Evolutionary conservation across 2,888 invertebrate species (phyloP).

Genomic region (Ophioninae sp.): DNA sequence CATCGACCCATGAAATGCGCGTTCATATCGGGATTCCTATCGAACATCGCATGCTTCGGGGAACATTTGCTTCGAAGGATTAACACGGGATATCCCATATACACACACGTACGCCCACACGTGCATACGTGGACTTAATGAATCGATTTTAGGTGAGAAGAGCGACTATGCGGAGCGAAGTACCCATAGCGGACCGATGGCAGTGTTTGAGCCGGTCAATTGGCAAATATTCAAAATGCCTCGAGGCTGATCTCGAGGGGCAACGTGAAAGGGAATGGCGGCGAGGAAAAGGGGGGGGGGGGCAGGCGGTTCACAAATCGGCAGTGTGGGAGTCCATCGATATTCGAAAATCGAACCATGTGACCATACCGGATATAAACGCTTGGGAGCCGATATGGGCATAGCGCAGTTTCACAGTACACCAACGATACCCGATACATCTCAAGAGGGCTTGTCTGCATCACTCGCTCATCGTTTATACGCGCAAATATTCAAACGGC

Average conservation of each 20-base stretch:
- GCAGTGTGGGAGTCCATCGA: conserved; percentile 37
- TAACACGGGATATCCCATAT: not conserved
- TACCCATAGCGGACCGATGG: conserved; percentile 18
- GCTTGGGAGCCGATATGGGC: not conserved
- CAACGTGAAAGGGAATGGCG: not conserved
- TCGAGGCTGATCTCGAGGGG: conserved; percentile 12
- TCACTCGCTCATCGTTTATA: conserved; percentile 28
- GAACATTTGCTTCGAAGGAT: not conserved
- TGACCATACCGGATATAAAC: conserved; percentile 2
- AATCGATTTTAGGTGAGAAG: conserved; percentile 36
- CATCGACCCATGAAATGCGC: too few species aligned
- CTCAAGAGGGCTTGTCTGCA: not conserved
- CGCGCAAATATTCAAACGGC: not conserved
- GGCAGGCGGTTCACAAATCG: conserved; percentile 14
- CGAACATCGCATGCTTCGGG: not conserved
- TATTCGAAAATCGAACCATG: conserved; percentile 46
- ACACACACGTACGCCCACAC: not conserved
- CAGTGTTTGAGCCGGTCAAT: conserved; percentile 35
- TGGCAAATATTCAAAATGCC: conserved; percentile 47
- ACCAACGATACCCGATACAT: not conserved
- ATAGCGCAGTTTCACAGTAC: not conserved
- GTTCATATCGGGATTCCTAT: not conserved
- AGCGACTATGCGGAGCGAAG: conserved; percentile 11
- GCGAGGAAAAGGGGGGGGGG: not conserved
- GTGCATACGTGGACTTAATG: not conserved